A percentile compares a stretch with the other conserved stretches of the same genome.
These are phyloP conservation scores for Epsilonema sp. DNA, from an alignment of 2,888 invertebrate species.

Conservation along the genomic window DNA sequence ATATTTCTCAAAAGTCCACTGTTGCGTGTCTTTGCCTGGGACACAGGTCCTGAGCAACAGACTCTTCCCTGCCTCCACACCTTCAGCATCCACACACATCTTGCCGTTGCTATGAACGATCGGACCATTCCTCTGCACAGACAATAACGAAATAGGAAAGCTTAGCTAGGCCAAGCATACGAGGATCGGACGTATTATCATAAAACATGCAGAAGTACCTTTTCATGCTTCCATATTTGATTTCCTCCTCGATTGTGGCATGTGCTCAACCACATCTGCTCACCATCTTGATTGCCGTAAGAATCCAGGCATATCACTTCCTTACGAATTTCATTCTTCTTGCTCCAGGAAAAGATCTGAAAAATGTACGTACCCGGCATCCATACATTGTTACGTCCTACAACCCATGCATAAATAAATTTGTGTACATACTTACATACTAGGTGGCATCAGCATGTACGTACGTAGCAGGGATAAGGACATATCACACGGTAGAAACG, in stretches of 20 bases:
- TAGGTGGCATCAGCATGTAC: too few relatives aligned
- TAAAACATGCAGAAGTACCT: too few relatives aligned
- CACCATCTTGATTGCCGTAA: neutral
- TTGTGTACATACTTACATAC: too few relatives aligned
- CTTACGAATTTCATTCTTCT: constrained; percentile 18
- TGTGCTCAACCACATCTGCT: neutral
- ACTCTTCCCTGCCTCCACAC: constrained; percentile 25
- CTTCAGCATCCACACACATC: constrained; percentile 31
- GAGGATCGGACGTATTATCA: too few relatives aligned
- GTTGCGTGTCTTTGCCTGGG: constrained; percentile 22
- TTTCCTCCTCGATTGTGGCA: neutral
- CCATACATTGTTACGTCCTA: too few relatives aligned
- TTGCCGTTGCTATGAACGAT: too few relatives aligned
- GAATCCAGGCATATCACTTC: constrained; percentile 21
- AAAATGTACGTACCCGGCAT: constrained; percentile 3
- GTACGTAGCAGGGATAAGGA: too few relatives aligned
- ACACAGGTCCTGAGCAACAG: constrained; percentile 23
- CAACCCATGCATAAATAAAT: too few relatives aligned
- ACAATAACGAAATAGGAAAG: too few relatives aligned
- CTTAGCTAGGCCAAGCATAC: too few relatives aligned
- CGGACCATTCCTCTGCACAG: too few relatives aligned
- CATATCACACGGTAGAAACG: too few relatives aligned
- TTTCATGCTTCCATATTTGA: constrained; percentile 11
- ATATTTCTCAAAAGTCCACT: constrained; percentile 29
- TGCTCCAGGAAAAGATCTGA: constrained; percentile 24